Conservation (phyloP, 2,888 invertebrate species). For the Helobdella robusta region DNA sequence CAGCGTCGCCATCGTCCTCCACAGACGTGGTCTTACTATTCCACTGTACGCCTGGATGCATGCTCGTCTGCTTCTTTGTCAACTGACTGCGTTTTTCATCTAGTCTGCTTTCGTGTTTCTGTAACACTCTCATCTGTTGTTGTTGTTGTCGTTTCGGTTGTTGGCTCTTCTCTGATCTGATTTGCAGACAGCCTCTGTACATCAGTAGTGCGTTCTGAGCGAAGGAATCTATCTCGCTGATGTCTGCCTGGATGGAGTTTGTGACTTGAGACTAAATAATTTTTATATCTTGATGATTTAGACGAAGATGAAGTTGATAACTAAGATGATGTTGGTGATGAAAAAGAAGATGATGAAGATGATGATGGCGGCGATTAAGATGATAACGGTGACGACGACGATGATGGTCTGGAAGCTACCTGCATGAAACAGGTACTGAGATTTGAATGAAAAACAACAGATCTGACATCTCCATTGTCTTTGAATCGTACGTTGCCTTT, state of each 20-base stretch:
- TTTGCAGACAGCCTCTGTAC: constrained; percentile 15
- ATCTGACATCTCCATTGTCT: not conserved
- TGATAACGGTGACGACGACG: not conserved
- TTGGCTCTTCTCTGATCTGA: not conserved
- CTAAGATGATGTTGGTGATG: not conserved
- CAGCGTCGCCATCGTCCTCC: too few relatives aligned
- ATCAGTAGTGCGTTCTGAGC: constrained; percentile 8
- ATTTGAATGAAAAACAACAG: constrained; percentile 10
- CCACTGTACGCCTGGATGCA: too few relatives aligned
- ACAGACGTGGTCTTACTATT: too few relatives aligned
- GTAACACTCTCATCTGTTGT: too few relatives aligned
- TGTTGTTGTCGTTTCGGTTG: not conserved
- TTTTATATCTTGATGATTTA: not conserved
- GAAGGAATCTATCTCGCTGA: constrained; percentile 12
- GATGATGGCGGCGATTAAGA: not conserved
- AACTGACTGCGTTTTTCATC: too few relatives aligned
- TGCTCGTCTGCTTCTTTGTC: too few relatives aligned
- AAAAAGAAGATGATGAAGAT: not conserved
- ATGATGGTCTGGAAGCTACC: constrained; percentile 6
- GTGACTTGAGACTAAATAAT: too few relatives aligned
- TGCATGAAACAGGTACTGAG: not conserved
- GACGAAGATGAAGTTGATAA: not conserved
- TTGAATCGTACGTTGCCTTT: constrained; percentile 6
- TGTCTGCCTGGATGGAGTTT: not conserved
- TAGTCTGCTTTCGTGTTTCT: too few relatives aligned